These are phyloP conservation scores for Dendrocincla tyrannina DNA, from an alignment of 2,797 vertebrate species.

Conservation along the genomic window DNA sequence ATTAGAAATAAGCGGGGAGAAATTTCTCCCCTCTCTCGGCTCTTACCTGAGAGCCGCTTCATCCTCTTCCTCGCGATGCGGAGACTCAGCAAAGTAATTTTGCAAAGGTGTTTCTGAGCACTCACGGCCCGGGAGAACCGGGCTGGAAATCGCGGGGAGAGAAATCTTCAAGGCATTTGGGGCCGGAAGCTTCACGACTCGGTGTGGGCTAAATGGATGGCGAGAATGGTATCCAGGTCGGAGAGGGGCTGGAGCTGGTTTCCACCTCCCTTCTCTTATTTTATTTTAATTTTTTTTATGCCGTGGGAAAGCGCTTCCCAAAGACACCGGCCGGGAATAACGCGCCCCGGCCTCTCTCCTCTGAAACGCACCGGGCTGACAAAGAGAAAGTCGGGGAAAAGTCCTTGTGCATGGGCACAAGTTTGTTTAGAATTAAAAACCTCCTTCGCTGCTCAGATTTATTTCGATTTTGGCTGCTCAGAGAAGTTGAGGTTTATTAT, in stretches of 20 bases:
- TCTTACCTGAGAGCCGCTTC: not conserved
- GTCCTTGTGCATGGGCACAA: not conserved
- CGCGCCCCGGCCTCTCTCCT: not conserved
- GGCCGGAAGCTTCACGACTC: not conserved
- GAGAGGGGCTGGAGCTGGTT: not conserved
- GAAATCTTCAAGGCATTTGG: not conserved
- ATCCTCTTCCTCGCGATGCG: not conserved
- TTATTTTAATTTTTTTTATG: not conserved
- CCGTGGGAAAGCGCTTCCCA: not conserved
- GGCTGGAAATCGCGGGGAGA: not conserved
- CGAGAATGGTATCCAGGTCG: not conserved
- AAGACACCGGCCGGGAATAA: not conserved
- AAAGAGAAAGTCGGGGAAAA: constrained; percentile 44
- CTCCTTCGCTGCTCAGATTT: not conserved
- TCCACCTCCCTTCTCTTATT: not conserved
- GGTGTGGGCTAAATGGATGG: not conserved
- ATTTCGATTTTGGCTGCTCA: not conserved
- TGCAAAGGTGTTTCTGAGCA: not conserved
- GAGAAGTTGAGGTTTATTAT: not conserved
- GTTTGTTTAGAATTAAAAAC: not conserved
- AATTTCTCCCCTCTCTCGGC: not conserved
- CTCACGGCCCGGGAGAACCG: not conserved
- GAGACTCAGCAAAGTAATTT: not conserved
- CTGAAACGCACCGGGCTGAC: not conserved
- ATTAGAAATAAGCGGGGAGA: not conserved